Base-by-base conservation (phyloP, 2,113 vertebrate genomes). In the Alectura lathami region DNA sequence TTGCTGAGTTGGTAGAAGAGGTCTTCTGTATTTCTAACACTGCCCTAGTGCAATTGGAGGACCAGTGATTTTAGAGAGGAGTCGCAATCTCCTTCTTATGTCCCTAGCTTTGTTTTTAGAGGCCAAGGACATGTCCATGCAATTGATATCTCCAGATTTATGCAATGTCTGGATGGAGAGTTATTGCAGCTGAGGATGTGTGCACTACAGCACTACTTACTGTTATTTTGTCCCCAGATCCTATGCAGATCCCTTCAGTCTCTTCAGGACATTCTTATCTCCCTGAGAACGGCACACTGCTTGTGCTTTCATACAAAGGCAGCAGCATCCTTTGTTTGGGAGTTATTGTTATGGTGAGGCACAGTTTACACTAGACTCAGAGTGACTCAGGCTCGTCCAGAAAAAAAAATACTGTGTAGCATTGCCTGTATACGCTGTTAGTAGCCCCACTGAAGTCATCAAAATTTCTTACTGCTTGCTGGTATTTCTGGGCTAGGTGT, bases 101-200 rank as follows among this genome's bases (percentile, higher is more conserved):
- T 5, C 13, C 11, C 34, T 32, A 2, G 10, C 53, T 87, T 75
- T 43, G 12, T 72, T 91, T 89, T 47, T 51, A n/a, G 12, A 60
- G 48, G 22, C 29, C 45, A 45, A 70, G 23, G 50, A 60, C 1
- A 0, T 43, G 34, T 74, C 0, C 6, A 10, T 60, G 6, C 18
- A 56, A 56, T 53, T 14, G 5, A 15, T 53, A 38, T 27, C 30
- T 75, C 32, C 43, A 78, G 29, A 75, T 78, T 13, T 64, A 8
- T 2, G 0, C 62, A 43, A 5, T 83, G 83, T 80, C 53, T 91
- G 34, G 3, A 5, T 67, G 42, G 32, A 70, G 14, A 83, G 45
- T 42, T 80, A 3, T 53, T 74, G 32, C 27, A 66, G 8, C 23
- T 86, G 43, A 54, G 54, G 20, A 64, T 1, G 0, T 57, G 54